These are phyloP conservation scores for Ditylenchus dipsaci DNA, from an alignment of 1,140 invertebrate species.

Conservation along the genomic window DNA sequence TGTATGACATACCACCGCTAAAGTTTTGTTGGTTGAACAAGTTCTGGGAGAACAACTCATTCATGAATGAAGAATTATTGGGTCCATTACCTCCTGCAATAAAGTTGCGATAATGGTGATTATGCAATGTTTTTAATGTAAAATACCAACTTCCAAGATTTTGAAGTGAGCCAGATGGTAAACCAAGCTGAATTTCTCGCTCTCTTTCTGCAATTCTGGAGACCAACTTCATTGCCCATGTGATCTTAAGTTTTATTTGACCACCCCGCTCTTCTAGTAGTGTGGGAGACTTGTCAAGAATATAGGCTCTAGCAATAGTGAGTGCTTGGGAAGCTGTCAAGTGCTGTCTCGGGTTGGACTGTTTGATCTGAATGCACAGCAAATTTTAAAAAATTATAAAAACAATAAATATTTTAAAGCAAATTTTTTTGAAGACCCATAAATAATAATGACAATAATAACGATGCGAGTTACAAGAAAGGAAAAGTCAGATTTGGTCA, in stretches of 20 bases:
- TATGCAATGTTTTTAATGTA: neutral
- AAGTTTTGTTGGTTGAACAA: no score
- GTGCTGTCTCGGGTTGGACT: slow-evolving; percentile 41
- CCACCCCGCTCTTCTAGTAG: slow-evolving; percentile 54
- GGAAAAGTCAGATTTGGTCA: no score
- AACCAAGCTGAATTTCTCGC: slow-evolving; percentile 32
- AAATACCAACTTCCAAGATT: slow-evolving; percentile 17
- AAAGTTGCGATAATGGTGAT: no score
- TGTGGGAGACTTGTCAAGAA: slow-evolving; percentile 49
- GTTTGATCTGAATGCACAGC: slow-evolving; percentile 30
- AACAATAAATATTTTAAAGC: no score
- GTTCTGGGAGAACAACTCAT: no score
- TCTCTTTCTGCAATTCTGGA: slow-evolving; percentile 27
- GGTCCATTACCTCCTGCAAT: no score
- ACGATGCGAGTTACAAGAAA: no score
- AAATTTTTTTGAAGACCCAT: no score
- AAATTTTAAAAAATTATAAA: neutral
- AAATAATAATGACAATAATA: no score
- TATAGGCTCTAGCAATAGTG: slow-evolving; percentile 48
- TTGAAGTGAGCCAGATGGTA: slow-evolving; percentile 26
- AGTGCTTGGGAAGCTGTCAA: slow-evolving; percentile 53
- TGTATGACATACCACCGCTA: no score
- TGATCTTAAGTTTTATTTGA: slow-evolving; percentile 54
- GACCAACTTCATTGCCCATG: slow-evolving; percentile 55
- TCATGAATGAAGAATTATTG: no score